Base-by-base conservation (phyloP, 2,113 vertebrate species). In the Verasper variegatus region DNA sequence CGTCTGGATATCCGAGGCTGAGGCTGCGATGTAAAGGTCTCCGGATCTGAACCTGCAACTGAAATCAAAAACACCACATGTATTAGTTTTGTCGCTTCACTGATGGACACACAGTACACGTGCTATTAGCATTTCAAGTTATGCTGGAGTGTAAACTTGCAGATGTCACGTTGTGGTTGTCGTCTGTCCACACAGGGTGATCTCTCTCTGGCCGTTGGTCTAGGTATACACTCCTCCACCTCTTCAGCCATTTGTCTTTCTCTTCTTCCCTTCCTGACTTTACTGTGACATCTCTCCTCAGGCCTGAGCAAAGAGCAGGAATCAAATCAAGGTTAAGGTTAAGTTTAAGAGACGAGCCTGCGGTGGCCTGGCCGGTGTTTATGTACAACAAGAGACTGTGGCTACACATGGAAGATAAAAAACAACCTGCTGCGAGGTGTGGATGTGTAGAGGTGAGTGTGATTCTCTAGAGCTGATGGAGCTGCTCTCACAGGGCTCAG, bases 81-180 rank as follows among this genome's bases (percentile, higher is more conserved):
- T 2, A 24, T 58, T 20, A 60, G 14, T 18, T 35, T 35, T 18
- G 14, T 18, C 27, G 9, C 24, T 18, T 61, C 35, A 55, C 6
- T 45, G 40, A 42, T 42, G 40, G 40, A 24, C 14, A 47, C 10
- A 58, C 15, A 13, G 1, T 13, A 4, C 37, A 4, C 15, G 12
- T 45, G 14, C 1, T 9, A 20, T 4, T 45, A 45, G 42, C 42
- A 45, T 45, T 45, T 45, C 4, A 49, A 18, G 45, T 37, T 37
- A 9, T 13, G 45, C 14, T 52, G 5, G 5, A 37, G 12, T 37
- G 13, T 49, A 27, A 62, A 51, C 95, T 92, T 76, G 96, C 97
- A 74, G 66, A 68, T 49, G 10, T 92, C 68, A 59, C 68, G 57
- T 31, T 31, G 31, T 23, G 76, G 87, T 0, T 78, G 27, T 21